A percentile compares a stretch with the other conserved stretches of the same genome.
These are phyloP conservation scores for Brachionus rotundiformis DNA, from an alignment of 1,140 invertebrate genomes.

Conservation along the genomic window DNA sequence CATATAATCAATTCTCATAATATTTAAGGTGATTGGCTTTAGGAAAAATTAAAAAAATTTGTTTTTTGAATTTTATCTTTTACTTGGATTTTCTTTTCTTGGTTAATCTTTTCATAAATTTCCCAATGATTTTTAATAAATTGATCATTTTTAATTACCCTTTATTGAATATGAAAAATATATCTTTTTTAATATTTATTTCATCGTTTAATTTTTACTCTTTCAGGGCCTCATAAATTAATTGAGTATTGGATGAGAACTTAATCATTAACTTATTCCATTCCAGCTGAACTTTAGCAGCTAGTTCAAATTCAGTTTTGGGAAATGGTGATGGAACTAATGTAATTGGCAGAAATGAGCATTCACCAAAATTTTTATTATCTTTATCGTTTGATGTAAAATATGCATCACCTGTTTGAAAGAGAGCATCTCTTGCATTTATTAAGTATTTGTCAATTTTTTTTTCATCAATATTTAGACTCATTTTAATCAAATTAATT, in stretches of 20 bases:
- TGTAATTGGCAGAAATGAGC: neutral
- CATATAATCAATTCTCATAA: constrained; percentile 33
- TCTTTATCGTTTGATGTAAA: constrained; percentile 17
- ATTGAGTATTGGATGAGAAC: neutral
- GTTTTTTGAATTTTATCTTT: too few species aligned
- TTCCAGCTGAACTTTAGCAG: neutral
- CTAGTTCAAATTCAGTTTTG: neutral
- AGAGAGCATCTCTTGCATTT: constrained; percentile 11
- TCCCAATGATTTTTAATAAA: neutral
- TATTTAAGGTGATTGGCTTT: constrained; percentile 4
- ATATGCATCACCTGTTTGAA: neutral
- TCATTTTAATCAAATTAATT: neutral
- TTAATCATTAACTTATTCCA: constrained; percentile 2
- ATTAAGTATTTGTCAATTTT: constrained; percentile 1
- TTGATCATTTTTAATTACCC: neutral
- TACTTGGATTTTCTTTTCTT: neutral
- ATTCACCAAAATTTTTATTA: neutral
- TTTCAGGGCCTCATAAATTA: constrained; percentile 41
- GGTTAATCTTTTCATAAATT: neutral
- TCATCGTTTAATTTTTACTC: neutral
- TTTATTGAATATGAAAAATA: neutral
- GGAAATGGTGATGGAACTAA: constrained; percentile 39
- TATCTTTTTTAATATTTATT: too few species aligned
- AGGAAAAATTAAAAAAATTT: neutral
- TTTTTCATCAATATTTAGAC: neutral